Evolutionary conservation across 2,888 invertebrate genomes (phyloP), one percentile per base, ranked within the genome.

Genomic region (Oconnorella tubifera): DNA sequence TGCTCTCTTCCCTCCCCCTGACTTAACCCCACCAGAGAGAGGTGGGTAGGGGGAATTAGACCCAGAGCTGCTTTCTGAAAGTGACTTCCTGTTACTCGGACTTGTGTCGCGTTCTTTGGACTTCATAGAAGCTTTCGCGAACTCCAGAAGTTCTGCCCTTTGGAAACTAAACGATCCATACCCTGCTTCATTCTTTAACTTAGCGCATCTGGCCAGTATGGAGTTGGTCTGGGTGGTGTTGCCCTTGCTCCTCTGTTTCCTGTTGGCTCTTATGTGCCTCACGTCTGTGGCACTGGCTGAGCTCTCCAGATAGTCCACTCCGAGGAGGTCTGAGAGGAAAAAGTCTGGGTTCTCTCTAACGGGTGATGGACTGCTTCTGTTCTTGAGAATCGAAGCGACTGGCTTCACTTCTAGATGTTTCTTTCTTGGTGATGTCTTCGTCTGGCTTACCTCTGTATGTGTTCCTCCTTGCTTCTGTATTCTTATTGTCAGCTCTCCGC

Each of bases 321-420:
- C 40, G 10, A 40, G 40, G 40, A 19, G 10, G 40, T 40, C 40
- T 10, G 19, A 14, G 10, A 40, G 10, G n/a, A n/a, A n/a, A n/a
- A n/a, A n/a, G n/a, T n/a, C n/a, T 40, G 40, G 19, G 10, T 51
- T 23, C 4, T 23, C 53, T 6, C 53, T 6, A 23, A 51, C 25
- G 6, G 53, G 53, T 25, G 53, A 51, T 51, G 49, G 50, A 60
- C 50, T 50, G 10, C 29, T 28, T 1, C 49, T 49, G 51, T 50
- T 48, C 50, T 60, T 60, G 1, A 60, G 60, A 28, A 60, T 60
- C 50, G 60, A 60, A 2, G 48, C 28, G 28, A 49, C 59, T 40
- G 59, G 59, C 10, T 14, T 40, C 40, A 14, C 40, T 40, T 14
- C 19, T 40, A 19, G 40, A 40, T 6, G 19, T 19, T 19, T 40